Conservation (phyloP, 1,140 invertebrate species). For the Sminthurinus signatus region DNA sequence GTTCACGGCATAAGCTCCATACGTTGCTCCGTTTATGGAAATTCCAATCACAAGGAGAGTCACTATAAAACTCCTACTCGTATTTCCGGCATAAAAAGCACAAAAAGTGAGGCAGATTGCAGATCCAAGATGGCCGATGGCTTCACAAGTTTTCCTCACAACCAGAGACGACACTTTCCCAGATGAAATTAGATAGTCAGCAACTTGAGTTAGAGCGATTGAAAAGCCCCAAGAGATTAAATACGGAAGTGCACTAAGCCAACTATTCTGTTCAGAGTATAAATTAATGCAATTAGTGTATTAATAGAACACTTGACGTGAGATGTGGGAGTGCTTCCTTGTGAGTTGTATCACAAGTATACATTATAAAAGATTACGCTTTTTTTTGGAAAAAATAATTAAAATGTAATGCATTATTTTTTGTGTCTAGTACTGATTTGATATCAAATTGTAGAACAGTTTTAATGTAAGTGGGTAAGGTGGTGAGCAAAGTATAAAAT, state of each 20-base stretch:
- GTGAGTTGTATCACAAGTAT: conserved; percentile 45
- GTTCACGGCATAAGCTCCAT: conserved; percentile 49
- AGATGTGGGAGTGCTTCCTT: conserved; percentile 50
- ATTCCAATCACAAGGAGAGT: conserved; percentile 63
- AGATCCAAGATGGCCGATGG: conserved; percentile 60
- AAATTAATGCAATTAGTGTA: conserved; percentile 35
- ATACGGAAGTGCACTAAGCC: conserved; percentile 56
- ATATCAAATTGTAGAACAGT: conserved; percentile 55
- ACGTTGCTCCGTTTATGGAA: conserved; percentile 60
- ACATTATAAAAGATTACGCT: conserved; percentile 1
- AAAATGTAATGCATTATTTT: background rate
- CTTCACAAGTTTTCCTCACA: conserved; percentile 63
- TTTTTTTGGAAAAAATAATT: conserved; percentile 17
- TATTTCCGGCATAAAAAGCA: conserved; percentile 70
- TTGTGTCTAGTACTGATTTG: conserved; percentile 47
- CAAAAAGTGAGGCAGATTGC: conserved; percentile 66
- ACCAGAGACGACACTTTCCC: conserved; percentile 57
- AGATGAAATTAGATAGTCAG: conserved; percentile 56
- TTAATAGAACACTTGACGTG: conserved; percentile 57
- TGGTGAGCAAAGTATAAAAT: conserved; percentile 56
- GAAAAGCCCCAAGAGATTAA: conserved; percentile 57
- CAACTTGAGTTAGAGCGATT: conserved; percentile 53
- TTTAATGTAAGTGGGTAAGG: conserved; percentile 58
- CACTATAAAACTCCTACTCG: conserved; percentile 61
- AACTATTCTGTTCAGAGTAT: conserved; percentile 38